Percentiles rank a stretch among this genome's conserved stretches.
These are phyloP conservation scores for Borostomias antarcticus DNA, from an alignment of 2,797 vertebrate species.

Conservation along the genomic window DNA sequence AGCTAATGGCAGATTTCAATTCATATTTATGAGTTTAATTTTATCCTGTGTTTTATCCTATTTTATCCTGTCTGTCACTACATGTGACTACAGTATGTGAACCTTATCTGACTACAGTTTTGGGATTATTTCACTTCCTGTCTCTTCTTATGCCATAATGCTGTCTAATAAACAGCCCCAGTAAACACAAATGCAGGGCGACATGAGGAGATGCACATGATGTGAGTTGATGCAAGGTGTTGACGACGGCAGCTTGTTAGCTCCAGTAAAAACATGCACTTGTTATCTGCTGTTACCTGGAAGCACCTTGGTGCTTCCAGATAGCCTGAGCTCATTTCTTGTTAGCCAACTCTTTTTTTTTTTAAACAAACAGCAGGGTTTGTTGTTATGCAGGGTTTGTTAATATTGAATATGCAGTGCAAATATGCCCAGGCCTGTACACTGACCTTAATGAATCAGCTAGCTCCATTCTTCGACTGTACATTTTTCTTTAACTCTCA, in stretches of 20 bases:
- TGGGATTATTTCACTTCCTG: slow-evolving; percentile 21
- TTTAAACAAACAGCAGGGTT: slow-evolving; percentile 3
- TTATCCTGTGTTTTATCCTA: not conserved
- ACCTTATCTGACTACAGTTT: too few relatives aligned
- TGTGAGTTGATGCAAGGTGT: slow-evolving; percentile 1
- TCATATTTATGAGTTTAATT: not conserved
- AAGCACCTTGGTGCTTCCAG: not conserved
- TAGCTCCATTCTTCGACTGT: not conserved
- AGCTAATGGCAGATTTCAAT: not conserved
- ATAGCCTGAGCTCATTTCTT: slow-evolving; percentile 15
- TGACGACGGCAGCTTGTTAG: slow-evolving; percentile 16
- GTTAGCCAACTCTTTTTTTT: not conserved
- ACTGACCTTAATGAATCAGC: not conserved
- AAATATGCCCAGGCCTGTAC: slow-evolving; percentile 12
- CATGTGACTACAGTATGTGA: not conserved
- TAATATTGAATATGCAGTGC: slow-evolving; percentile 1
- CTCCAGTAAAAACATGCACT: slow-evolving; percentile 8
- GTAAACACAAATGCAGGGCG: slow-evolving; percentile 26
- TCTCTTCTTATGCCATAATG: slow-evolving; percentile 38
- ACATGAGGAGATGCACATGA: too few relatives aligned
- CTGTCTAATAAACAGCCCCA: slow-evolving; percentile 41
- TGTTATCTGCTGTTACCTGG: slow-evolving; percentile 31
- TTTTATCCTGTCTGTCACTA: not conserved
- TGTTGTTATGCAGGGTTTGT: not conserved
- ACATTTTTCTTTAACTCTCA: not conserved